A percentile compares a stretch with the other conserved stretches of the same genome.
phyloP scores from a whole-genome alignment of 2,888 invertebrate genomes.

The Hyalella azteca region DNA sequence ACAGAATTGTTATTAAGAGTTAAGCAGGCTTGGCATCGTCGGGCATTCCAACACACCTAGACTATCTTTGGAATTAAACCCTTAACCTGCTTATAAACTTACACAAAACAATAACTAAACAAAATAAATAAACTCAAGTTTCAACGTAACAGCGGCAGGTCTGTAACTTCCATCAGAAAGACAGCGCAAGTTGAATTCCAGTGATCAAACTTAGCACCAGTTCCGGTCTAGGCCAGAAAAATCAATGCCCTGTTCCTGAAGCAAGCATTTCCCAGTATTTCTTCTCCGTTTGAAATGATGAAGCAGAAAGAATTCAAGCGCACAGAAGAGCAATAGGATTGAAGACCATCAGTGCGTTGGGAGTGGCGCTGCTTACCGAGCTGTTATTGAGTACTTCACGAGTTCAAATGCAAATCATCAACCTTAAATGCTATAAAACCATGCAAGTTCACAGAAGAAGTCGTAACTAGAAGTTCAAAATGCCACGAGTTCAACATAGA shows the following conservation, averaged over 20 bases:
- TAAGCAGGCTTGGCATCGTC: constrained; percentile 24
- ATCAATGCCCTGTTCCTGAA: neutral
- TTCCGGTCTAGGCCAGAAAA: neutral
- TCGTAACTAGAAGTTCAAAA: neutral
- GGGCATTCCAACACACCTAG: constrained; percentile 22
- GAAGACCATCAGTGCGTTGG: neutral
- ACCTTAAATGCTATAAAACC: constrained; percentile 28
- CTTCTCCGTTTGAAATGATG: neutral
- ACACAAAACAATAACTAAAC: constrained; percentile 34
- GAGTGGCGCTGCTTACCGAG: neutral
- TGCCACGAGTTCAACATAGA: neutral
- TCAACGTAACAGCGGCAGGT: constrained; percentile 29
- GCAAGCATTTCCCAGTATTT: neutral
- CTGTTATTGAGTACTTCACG: constrained; percentile 18
- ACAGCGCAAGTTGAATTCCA: constrained; percentile 2
- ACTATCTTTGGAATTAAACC: constrained; percentile 34
- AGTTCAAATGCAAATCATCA: constrained; percentile 22
- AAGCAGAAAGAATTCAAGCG: neutral
- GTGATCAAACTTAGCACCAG: neutral
- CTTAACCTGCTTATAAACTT: constrained; percentile 35
- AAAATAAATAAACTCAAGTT: constrained; percentile 30
- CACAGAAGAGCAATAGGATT: neutral
- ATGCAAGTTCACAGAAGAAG: constrained; percentile 12
- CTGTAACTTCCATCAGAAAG: constrained; percentile 10
- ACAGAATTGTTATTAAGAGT: neutral